Conservation (phyloP, 2,113 vertebrate species). For the Eretmochelys imbricata region DNA sequence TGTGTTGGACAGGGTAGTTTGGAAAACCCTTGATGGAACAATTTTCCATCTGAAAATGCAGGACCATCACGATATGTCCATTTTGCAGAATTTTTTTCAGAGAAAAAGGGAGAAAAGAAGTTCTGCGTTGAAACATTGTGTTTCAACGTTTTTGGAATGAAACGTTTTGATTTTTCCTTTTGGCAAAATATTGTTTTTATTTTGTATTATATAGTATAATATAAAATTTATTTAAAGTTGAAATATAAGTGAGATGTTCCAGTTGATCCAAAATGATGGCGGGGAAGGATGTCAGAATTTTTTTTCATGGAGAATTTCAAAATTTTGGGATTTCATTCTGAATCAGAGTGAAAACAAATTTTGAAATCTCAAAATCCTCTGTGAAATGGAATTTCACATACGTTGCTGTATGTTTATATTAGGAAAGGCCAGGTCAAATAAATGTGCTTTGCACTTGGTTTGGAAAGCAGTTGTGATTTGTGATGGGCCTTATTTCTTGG, state of each 20-base stretch:
- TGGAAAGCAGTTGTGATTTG: neutral
- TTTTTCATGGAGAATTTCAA: constrained; percentile 36
- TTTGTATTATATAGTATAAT: neutral
- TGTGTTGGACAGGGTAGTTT: neutral
- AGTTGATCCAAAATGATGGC: constrained; percentile 17
- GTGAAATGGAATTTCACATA: constrained; percentile 59
- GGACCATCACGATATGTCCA: neutral
- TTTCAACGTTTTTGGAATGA: neutral
- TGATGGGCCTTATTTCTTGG: neutral
- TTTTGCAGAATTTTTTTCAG: constrained; percentile 27
- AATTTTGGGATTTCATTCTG: constrained; percentile 69
- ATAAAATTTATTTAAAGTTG: neutral
- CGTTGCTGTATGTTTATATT: neutral
- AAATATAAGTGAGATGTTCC: constrained; percentile 9
- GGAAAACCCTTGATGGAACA: neutral
- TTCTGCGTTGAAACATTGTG: neutral
- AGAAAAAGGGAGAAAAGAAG: neutral
- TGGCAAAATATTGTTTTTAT: neutral
- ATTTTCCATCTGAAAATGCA: neutral
- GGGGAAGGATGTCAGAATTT: too few relatives aligned
- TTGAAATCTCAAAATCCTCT: constrained; percentile 54
- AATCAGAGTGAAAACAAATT: constrained; percentile 64
- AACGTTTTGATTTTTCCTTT: neutral
- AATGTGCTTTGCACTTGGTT: neutral
- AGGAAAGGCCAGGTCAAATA: neutral